Base-by-base conservation (phyloP, 2,113 vertebrate genomes). In the Desmodus rotundus region DNA sequence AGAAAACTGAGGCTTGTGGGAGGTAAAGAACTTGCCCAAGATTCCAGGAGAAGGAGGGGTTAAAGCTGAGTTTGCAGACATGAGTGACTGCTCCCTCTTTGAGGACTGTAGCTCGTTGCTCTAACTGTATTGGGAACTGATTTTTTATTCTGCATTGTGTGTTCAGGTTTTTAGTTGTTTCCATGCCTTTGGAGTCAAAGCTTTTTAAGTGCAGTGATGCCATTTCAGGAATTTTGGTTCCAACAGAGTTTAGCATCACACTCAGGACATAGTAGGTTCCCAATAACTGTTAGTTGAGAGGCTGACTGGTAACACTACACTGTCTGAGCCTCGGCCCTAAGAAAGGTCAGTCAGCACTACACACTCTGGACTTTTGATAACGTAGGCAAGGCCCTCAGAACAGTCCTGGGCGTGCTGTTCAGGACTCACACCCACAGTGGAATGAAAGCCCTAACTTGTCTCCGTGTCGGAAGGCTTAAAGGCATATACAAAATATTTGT, bases 331-430 rank as follows among this genome's bases (percentile, higher is more conserved):
- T 67, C 10, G 1, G 33, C 7, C 54, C 41, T 24, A 47, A 4
- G 54, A 65, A n/a, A 85, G 38, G 72, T 68, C 4, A 26, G 31
- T 31, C 31, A 36, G 24, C 3, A 16, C 26, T 28, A 65, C 26
- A 28, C 0, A 15, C 7, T 77, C 31, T 2, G 33, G 11, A 52
- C n/a, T 28, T 77, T 26, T 0, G 2, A 31, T 6, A n/a, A 15
- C 16, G 16, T 22, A 28, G 2, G 0, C 11, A 33, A 87, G 50
- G 7, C 38, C 41, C 33, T 45, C 31, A 45, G 7, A 28, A 17
- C 4, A 41, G 58, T 7, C 45, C 19, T 38, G 20, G 31, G 1
- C 22, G 45, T 58, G 31, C 52, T 47, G 41, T 38, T 82, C 38
- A 61, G 52, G 24, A 36, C 14, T 31, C 50, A 47, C 22, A 7